Evolutionary conservation across 2,797 vertebrate species (phyloP), one percentile per base, ranked within the genome.

Genomic region (Pipistrellus pipistrellus): DNA sequence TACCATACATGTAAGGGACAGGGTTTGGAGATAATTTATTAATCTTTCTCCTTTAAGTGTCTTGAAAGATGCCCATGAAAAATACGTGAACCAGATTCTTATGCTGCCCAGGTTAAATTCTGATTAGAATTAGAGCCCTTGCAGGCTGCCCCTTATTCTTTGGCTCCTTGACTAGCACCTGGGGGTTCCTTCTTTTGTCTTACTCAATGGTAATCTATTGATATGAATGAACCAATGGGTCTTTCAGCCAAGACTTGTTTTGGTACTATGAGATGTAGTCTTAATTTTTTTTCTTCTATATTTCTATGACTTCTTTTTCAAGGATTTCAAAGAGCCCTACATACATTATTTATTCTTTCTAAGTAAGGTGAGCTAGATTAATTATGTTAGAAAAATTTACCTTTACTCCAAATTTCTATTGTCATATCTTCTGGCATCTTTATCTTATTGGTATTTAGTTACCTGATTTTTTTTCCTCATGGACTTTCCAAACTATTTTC

Each of bases 1-100:
- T 82, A 68, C 78, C 75, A 90, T 72, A 57, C 35, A 81, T 85
- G 25, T 80, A 90, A 89, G 44, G 15, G 23, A 48, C 57, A 94
- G 57, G 72, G 51, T 66, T 92, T 92, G 75, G 85, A 85, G 94
- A 83, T 73, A 95, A 94, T 80, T 96, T 91, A 93, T 92, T 91
- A 87, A 94, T 96, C 41, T 92, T 91, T 85, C 72, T 86, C 59
- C 68, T 35, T 53, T 76, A 88, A 91, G 21, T 92, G 77, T 95
- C 82, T 93, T 91, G 78, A 90, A 95, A 94, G 77, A 93, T 95
- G 55, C 57, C 41, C 66, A 72, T 81, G 88, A 85, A 90, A 93
- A 88, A 72, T 86, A 86, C 48, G 4, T 35, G 73, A 91, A 62
- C n/a, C 85, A 83, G 93, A 90, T 76, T 90, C 66, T 75, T 51